These are phyloP conservation scores for Prenolepis imparis DNA, from an alignment of 2,888 invertebrate species.

Conservation along the genomic window DNA sequence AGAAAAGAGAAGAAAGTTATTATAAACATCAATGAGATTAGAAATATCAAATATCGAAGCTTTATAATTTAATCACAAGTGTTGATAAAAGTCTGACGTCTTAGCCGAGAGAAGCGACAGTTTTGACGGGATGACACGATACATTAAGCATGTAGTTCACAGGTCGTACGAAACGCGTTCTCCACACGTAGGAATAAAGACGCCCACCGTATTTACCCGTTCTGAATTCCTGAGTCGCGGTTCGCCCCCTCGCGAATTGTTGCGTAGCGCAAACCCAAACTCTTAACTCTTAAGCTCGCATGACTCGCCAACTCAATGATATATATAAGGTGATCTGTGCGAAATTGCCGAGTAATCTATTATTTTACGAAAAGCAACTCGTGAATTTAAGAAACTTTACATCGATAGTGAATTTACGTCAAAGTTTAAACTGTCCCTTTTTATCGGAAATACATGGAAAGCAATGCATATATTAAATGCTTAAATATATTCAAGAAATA, in stretches of 20 bases:
- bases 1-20: neutral
- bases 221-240: slow-evolving; percentile 81
- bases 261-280: slow-evolving; percentile 80
- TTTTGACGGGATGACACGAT: slow-evolving; percentile 69
- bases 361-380: neutral
- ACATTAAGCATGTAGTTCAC: slow-evolving; percentile 68
- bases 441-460: neutral
- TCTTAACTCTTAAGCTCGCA: slow-evolving; percentile 78
- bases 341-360: neutral
- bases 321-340: slow-evolving; percentile 68
- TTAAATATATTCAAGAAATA: neutral
- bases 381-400: neutral
- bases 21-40: too few species aligned
- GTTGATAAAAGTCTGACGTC: neutral
- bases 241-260: slow-evolving; percentile 82
- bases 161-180: slow-evolving; percentile 78
- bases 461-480: neutral
- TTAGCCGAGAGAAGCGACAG: slow-evolving; percentile 52
- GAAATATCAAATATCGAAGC: neutral
- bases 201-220: slow-evolving; percentile 82
- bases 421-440: neutral
- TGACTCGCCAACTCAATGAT: slow-evolving; percentile 69
- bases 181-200: slow-evolving; percentile 75
- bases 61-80: neutral
- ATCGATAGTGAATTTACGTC: neutral